Base-by-base conservation (phyloP, 1,140 invertebrate species). In the Mactra quadrangularis region DNA sequence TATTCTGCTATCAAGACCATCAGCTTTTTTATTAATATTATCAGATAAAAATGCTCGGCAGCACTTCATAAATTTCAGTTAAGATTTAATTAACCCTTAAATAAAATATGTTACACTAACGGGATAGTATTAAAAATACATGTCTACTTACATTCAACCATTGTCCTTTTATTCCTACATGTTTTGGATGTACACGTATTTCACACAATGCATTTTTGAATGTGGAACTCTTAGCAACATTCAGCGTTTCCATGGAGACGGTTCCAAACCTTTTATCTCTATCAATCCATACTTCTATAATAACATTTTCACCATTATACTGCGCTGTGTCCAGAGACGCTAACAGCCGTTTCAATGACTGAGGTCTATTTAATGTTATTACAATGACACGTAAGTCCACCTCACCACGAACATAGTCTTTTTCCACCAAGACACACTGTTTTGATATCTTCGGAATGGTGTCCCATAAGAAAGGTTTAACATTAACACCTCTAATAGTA, bases 111-210 rank as follows among this genome's bases (percentile, higher is more conserved):
- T n/a, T n/a, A n/a, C n/a, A n/a, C n/a, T n/a, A n/a, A n/a, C n/a
- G n/a, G n/a, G n/a, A n/a, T n/a, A n/a, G n/a, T n/a, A n/a, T n/a
- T n/a, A n/a, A n/a, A n/a, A n/a, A n/a, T n/a, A n/a, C n/a, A n/a
- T n/a, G n/a, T n/a, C 25, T 29, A 68, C 68, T 71, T 52, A 71
- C 68, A 19, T 60, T 11, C 13, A 75, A 27, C 72, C 72, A 75
- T 45, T 75, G 72, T 27, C 72, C 72, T n/a, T 25, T 38, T 59
- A 59, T 75, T 35, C 72, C 72, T 3, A 59, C 53, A 17, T 75
- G 72, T 17, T 60, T n/a, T 4, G n/a, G 27, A 17, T 75, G 52
- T 11, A 59, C 35, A 25, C 53, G 71, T 3, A 74, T 59, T 9
- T 74, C 29, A 38, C 55, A 74, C 33, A 17, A 11, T 19, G 47